Evolutionary conservation across 2,797 vertebrate genomes (phyloP).

Genomic region (Megalops cyprinoides): DNA sequence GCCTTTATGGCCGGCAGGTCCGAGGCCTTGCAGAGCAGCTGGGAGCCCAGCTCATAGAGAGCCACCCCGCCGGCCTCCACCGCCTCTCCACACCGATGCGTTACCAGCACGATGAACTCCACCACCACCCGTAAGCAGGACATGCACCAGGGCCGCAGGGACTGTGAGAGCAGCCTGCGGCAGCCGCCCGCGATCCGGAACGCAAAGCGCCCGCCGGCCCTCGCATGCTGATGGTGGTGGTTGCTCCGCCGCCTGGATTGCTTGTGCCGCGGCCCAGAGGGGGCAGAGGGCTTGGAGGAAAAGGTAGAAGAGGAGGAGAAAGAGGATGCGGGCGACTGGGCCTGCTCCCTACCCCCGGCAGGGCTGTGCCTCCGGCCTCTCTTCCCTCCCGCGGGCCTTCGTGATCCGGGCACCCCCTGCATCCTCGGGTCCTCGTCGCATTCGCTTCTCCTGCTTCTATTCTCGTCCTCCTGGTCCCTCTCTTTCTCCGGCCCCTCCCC

Average conservation of each 20-base stretch:
- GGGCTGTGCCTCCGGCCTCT: conserved; percentile 62
- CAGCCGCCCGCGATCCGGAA: conserved; percentile 69
- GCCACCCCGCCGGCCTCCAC: conserved; percentile 78
- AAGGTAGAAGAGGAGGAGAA: no score
- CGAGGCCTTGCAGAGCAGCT: conserved; percentile 68
- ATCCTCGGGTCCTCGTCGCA: conserved; percentile 60
- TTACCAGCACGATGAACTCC: conserved; percentile 81
- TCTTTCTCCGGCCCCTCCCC: conserved; percentile 41
- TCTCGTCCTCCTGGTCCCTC: not conserved
- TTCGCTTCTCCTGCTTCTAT: conserved; percentile 38
- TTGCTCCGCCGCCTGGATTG: conserved; percentile 74
- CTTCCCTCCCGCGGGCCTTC: conserved; percentile 59
- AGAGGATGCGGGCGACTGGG: conserved; percentile 21
- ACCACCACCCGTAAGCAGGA: conserved; percentile 84
- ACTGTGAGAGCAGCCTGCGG: conserved; percentile 73
- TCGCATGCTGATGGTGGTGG: conserved; percentile 69
- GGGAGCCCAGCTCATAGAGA: conserved; percentile 76
- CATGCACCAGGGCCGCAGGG: conserved; percentile 79
- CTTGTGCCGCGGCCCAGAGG: conserved; percentile 75
- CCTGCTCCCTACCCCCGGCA: conserved; percentile 47
- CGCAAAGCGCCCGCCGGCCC: conserved; percentile 63
- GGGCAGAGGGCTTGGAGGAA: conserved; percentile 52
- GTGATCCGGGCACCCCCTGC: conserved; percentile 67
- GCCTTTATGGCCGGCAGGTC: conserved; percentile 74
- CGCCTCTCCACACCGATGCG: conserved; percentile 76